Conservation (phyloP, 1,140 invertebrate genomes). For the Eciton burchellii region DNA sequence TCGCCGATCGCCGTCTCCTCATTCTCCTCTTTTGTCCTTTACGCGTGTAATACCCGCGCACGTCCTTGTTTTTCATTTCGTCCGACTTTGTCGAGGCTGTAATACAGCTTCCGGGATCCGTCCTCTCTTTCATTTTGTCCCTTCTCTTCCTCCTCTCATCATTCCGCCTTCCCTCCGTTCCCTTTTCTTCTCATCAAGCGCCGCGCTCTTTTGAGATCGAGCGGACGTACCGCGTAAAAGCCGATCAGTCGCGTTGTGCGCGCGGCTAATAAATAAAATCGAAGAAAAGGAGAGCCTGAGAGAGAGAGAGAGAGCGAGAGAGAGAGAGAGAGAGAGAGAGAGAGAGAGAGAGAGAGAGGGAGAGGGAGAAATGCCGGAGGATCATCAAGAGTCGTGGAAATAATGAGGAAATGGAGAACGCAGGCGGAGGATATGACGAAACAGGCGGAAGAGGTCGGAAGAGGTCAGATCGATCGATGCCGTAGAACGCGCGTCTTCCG, state of each 20-base stretch:
- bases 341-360: background rate
- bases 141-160: background rate
- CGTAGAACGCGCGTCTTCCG: conserved; percentile 32
- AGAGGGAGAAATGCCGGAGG: background rate
- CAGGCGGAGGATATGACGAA: conserved; percentile 38
- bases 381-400: background rate
- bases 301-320: no score
- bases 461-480: conserved; percentile 27
- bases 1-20: conserved; percentile 12
- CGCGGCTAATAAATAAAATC: conserved; percentile 1
- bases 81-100: no score
- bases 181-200: background rate
- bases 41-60: no score
- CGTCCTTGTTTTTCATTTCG: no score
- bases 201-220: conserved; percentile 37
- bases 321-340: no score
- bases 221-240: conserved; percentile 14
- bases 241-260: background rate
- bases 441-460: background rate
- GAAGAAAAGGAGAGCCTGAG: background rate
- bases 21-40: background rate
- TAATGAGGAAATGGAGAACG: conserved; percentile 34
- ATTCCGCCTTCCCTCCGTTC: background rate
- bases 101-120: conserved; percentile 7
- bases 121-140: background rate